Evolutionary conservation across 2,888 invertebrate genomes (phyloP).

Genomic region (Brenthis hecate): DNA sequence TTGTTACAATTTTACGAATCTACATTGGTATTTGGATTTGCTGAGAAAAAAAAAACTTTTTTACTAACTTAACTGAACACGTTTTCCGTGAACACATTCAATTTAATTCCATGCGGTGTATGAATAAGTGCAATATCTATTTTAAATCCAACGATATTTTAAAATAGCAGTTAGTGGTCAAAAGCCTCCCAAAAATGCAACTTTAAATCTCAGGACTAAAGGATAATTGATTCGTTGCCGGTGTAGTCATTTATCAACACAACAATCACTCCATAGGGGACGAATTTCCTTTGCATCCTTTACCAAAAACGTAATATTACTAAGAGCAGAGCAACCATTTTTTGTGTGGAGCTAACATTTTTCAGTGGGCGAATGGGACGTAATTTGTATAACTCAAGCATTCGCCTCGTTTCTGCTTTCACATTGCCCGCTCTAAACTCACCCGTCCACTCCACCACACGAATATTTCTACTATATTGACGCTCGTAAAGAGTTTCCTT

Average conservation of each 20-base stretch:
- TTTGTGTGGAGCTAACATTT: constrained; percentile 64
- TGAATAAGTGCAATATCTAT: too few species aligned
- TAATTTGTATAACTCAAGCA: constrained; percentile 62
- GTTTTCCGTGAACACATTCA: too few species aligned
- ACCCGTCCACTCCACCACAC: constrained; percentile 42
- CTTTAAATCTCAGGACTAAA: constrained; percentile 23
- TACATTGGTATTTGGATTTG: too few species aligned
- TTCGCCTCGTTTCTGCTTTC: constrained; percentile 43
- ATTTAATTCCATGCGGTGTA: too few species aligned
- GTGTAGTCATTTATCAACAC: constrained; percentile 57
- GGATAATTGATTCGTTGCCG: constrained; percentile 38
- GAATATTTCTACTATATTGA: constrained; percentile 41
- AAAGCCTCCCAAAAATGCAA: constrained; percentile 30
- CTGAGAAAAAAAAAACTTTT: too few species aligned
- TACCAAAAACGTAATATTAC: constrained; percentile 59
- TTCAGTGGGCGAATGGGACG: constrained; percentile 64
- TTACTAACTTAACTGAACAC: too few species aligned
- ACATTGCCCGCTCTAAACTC: constrained; percentile 34
- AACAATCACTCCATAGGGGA: constrained; percentile 52
- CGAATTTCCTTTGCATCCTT: constrained; percentile 51
- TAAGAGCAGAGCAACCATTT: constrained; percentile 55
- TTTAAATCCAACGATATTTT: too few species aligned
- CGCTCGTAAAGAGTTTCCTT: constrained; percentile 34
- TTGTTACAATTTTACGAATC: too few species aligned
- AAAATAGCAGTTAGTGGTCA: not conserved